Conservation (phyloP, 2,888 invertebrate species). For the Ormyrus rosae region DNA sequence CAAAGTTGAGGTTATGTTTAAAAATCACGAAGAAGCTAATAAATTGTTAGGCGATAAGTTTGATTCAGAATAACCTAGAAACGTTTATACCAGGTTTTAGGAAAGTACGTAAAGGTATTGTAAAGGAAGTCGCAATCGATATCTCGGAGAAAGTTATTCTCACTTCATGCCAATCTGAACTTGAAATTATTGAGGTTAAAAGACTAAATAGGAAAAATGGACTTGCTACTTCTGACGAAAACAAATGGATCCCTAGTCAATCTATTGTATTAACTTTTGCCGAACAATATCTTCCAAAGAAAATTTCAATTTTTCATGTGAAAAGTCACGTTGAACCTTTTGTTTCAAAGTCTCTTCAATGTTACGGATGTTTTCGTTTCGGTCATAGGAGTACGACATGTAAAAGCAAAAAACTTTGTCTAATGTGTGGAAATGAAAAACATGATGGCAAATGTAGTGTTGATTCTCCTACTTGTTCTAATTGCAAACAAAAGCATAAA, state of each 20-base stretch:
- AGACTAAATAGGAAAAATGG: neutral
- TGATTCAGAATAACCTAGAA: neutral
- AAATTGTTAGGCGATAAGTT: neutral
- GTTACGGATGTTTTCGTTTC: neutral
- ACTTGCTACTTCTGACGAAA: neutral
- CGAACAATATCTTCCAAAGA: neutral
- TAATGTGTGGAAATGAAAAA: neutral
- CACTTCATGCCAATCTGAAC: neutral
- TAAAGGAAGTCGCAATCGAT: neutral
- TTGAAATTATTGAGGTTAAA: neutral
- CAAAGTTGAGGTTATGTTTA: neutral
- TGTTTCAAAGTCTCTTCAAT: neutral
- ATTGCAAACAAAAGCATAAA: neutral
- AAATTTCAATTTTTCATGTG: neutral
- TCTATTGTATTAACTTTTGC: neutral
- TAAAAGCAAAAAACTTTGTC: neutral
- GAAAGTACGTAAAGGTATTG: neutral
- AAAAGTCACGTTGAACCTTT: neutral
- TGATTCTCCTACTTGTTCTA: neutral
- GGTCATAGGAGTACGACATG: neutral
- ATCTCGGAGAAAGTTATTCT: neutral
- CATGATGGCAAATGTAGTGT: neutral
- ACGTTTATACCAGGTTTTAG: slow-evolving; percentile 9
- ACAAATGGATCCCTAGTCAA: neutral
- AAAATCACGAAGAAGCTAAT: slow-evolving; percentile 5